Percentiles rank a stretch among this genome's conserved stretches.
Conservation (phyloP, 2,888 invertebrate species). For the Hydroisotoma schaefferi region DNA sequence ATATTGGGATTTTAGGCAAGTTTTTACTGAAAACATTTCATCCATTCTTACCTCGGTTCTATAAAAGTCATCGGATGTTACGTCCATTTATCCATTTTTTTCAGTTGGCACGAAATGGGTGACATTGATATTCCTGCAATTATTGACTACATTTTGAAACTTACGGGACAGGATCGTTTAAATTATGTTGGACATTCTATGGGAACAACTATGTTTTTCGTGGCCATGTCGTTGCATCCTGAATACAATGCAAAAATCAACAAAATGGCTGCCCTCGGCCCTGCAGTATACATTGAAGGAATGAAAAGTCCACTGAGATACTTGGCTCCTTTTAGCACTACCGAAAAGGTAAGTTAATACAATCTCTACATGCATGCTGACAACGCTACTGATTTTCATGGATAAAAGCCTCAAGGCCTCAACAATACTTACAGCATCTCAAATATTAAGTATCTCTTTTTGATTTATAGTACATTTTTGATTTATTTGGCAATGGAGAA, state of each 20-base stretch:
- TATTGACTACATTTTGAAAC: slow-evolving; percentile 21
- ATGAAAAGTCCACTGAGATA: slow-evolving; percentile 15
- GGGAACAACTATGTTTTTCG: slow-evolving; percentile 19
- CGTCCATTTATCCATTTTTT: neutral
- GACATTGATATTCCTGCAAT: slow-evolving; percentile 18
- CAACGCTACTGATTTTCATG: too few relatives aligned
- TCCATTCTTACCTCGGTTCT: neutral
- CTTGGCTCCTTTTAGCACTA: neutral
- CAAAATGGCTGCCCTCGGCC: slow-evolving; percentile 19
- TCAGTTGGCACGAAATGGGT: slow-evolving; percentile 25
- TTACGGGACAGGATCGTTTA: slow-evolving; percentile 6
- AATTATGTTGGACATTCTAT: slow-evolving; percentile 21
- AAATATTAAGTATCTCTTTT: too few relatives aligned
- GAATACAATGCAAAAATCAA: slow-evolving; percentile 25
- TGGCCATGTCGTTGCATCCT: slow-evolving; percentile 15
- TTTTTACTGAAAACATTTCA: neutral
- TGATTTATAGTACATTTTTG: slow-evolving; percentile 8
- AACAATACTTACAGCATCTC: too few relatives aligned
- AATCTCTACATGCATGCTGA: neutral
- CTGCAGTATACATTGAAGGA: slow-evolving; percentile 8
- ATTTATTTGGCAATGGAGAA: slow-evolving; percentile 22
- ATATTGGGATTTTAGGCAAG: slow-evolving; percentile 20
- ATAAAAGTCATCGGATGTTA: too few relatives aligned
- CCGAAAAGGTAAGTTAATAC: slow-evolving; percentile 13
- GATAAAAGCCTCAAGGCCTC: too few relatives aligned